These are phyloP conservation scores for Semnopithecus entellus DNA, from an alignment of 2,113 vertebrate genomes.

Conservation along the genomic window DNA sequence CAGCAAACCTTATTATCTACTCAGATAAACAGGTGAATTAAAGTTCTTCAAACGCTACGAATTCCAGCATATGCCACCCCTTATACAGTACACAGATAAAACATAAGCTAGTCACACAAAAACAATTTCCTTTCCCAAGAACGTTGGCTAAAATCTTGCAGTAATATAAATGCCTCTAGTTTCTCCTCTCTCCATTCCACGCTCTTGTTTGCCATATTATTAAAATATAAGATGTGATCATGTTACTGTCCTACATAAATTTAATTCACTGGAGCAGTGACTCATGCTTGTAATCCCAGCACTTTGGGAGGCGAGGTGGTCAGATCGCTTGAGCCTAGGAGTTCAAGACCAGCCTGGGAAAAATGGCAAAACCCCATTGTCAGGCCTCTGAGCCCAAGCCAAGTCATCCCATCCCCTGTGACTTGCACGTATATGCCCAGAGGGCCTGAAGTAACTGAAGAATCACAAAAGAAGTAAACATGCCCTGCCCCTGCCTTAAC, in stretches of 20 bases:
- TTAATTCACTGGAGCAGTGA: neutral
- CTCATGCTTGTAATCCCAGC: too few species aligned
- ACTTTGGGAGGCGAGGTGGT: too few species aligned
- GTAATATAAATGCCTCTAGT: neutral
- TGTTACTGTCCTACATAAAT: neutral
- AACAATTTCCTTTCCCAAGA: rapidly evolving
- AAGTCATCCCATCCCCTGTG: too few species aligned
- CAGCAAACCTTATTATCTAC: rapidly evolving
- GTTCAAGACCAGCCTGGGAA: too few species aligned
- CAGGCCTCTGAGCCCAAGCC: too few species aligned
- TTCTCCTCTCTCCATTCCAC: neutral
- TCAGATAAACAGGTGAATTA: neutral
- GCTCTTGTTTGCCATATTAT: neutral
- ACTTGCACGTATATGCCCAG: too few species aligned
- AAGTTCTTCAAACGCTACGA: neutral
- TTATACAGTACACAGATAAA: rapidly evolving
- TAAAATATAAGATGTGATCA: neutral
- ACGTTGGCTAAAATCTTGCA: neutral
- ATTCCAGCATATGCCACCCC: rapidly evolving
- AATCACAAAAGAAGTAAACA: too few species aligned
- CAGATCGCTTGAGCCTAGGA: too few species aligned
- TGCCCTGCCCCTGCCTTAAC: too few species aligned
- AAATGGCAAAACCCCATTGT: too few species aligned
- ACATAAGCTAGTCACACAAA: rapidly evolving
- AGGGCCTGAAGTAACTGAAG: too few species aligned